Conservation (phyloP, 2,888 invertebrate species). For the Pocota personata region DNA sequence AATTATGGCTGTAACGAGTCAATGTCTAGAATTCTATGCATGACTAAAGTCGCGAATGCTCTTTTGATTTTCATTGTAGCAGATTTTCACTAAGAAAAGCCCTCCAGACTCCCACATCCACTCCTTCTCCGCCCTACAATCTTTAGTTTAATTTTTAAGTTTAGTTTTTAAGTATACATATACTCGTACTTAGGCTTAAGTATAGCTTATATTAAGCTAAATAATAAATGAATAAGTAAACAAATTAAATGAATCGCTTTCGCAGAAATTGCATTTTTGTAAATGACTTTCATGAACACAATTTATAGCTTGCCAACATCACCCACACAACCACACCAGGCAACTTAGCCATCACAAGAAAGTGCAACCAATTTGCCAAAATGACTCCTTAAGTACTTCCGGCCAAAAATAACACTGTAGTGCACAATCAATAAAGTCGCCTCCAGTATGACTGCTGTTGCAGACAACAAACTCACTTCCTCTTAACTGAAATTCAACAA, state of each 20-base stretch:
- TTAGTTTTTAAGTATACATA: no score
- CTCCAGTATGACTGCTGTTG: slow-evolving; percentile 17
- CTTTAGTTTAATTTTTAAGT: no score
- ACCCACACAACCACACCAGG: background rate
- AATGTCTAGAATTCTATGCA: no score
- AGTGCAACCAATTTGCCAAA: slow-evolving; percentile 48
- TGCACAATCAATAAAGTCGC: slow-evolving; percentile 39
- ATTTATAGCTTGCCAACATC: background rate
- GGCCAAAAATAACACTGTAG: slow-evolving; percentile 33
- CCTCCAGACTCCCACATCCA: no score
- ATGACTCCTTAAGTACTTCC: slow-evolving; percentile 52
- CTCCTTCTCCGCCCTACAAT: no score
- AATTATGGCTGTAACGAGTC: no score
- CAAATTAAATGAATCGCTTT: background rate
- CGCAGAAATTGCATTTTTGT: background rate
- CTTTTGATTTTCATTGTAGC: no score
- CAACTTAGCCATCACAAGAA: slow-evolving; percentile 4
- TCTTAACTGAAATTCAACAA: slow-evolving; percentile 13
- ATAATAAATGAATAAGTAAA: no score
- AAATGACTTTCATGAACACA: background rate
- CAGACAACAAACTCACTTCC: slow-evolving; percentile 18
- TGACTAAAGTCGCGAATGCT: no score
- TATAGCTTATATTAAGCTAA: no score
- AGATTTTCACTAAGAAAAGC: no score
- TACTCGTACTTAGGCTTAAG: no score